A percentile compares a stretch with the other conserved stretches of the same genome.
phyloP scores from a whole-genome alignment of 2,113 vertebrate genomes.

The Ptilonorhynchus violaceus region DNA sequence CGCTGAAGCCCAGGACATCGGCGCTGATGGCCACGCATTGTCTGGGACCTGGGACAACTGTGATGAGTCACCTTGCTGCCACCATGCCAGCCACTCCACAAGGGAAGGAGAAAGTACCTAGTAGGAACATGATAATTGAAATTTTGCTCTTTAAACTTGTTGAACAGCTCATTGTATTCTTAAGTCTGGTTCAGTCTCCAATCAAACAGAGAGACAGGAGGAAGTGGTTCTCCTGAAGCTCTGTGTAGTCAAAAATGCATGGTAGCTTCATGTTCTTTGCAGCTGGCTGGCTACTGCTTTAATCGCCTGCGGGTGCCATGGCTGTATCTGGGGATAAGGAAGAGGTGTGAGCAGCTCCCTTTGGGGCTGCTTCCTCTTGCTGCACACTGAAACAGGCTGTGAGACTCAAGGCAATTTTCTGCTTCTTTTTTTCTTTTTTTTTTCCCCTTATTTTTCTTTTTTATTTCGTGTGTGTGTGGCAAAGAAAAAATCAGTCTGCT shows the following conservation, averaged over 20 bases:
- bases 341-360: not conserved
- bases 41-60: slow-evolving; percentile 5
- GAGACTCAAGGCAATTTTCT: slow-evolving; percentile 29
- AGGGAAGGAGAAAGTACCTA: not conserved
- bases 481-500: slow-evolving; percentile 28
- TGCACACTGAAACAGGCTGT: slow-evolving; percentile 58
- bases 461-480: not conserved
- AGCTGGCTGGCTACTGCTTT: slow-evolving; percentile 20
- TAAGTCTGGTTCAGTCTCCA: slow-evolving; percentile 5
- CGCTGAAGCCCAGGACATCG: slow-evolving; percentile 1
- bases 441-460: not conserved
- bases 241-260: not conserved
- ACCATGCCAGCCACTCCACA: not conserved
- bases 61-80: not conserved
- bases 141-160: slow-evolving; percentile 8
- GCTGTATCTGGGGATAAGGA: slow-evolving; percentile 51
- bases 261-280: not conserved
- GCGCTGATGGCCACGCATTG: not conserved
- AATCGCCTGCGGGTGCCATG: slow-evolving; percentile 17
- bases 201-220: not conserved
- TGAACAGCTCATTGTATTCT: slow-evolving; percentile 3
- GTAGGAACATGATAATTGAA: not conserved
- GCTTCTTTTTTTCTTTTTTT: too few species aligned
- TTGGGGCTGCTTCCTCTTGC: slow-evolving; percentile 7
- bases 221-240: not conserved